Evolutionary conservation across 64 coral and sea anemone species (phyloP).

Genomic region (Anthopleura sola): DNA sequence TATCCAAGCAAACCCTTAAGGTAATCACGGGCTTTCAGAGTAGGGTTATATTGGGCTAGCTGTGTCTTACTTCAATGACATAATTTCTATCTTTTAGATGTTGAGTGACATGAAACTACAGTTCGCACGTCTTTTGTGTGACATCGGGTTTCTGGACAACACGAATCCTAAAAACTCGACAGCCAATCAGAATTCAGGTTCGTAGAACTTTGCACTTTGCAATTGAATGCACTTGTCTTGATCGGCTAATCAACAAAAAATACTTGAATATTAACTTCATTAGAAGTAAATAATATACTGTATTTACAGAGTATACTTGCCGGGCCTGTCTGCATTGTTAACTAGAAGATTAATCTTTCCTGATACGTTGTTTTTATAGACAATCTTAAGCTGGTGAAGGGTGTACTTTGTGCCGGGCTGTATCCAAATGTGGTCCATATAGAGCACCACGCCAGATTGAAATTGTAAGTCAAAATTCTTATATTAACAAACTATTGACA

Average conservation of each 20-base stretch:
- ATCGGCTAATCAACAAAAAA: no score
- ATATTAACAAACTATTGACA: no score
- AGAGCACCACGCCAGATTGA: slow-evolving; percentile 32
- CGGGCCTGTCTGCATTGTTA: no score
- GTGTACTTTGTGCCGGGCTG: slow-evolving; percentile 82
- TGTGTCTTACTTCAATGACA: neutral
- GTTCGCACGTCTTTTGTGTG: slow-evolving; percentile 69
- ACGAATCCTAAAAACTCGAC: slow-evolving; percentile 49
- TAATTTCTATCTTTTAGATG: slow-evolving; percentile 73
- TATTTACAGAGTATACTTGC: no score
- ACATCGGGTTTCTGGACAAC: slow-evolving; percentile 82
- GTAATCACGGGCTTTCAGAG: slow-evolving; percentile 33
- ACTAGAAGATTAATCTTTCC: neutral
- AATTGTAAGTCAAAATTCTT: slow-evolving; percentile 20
- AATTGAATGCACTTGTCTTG: no score
- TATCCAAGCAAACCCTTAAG: slow-evolving; percentile 52
- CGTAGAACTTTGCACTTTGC: no score
- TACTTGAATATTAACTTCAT: no score
- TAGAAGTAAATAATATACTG: no score
- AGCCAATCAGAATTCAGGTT: slow-evolving; percentile 84
- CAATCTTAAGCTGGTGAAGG: slow-evolving; percentile 86
- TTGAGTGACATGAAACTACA: slow-evolving; percentile 96
- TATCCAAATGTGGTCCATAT: slow-evolving; percentile 91
- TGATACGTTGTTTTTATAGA: slow-evolving; percentile 39
- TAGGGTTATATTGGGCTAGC: neutral